Conservation (phyloP, 2,797 vertebrate species). For the Falco concolor region DNA sequence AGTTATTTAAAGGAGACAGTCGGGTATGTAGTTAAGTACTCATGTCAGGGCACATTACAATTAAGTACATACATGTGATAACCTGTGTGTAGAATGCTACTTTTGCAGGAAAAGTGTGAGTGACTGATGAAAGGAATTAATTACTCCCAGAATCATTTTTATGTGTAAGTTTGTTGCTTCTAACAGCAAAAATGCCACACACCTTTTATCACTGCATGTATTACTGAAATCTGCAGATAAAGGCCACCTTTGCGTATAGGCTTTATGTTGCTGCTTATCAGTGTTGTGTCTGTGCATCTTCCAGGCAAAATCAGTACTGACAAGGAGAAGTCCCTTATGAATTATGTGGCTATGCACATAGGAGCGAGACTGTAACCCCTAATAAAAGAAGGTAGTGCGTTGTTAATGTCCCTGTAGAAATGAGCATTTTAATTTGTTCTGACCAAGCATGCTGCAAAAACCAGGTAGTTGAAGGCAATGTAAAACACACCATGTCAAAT, state of each 20-base stretch:
- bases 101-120: neutral
- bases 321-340: neutral
- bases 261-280: neutral
- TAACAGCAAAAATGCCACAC: neutral
- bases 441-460: neutral
- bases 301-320: neutral
- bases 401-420: neutral
- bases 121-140: constrained; percentile 1
- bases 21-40: neutral
- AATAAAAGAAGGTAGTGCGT: neutral
- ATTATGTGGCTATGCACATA: neutral
- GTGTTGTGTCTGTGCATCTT: neutral
- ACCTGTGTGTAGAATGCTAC: neutral
- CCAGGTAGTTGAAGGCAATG: neutral
- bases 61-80: neutral
- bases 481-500: neutral
- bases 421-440: neutral
- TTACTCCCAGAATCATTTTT: neutral
- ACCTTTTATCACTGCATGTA: neutral
- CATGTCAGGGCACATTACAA: neutral
- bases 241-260: neutral
- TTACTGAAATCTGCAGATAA: neutral
- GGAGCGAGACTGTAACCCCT: neutral
- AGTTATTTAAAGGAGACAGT: neutral
- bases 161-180: neutral